These are phyloP conservation scores for Meghimatium bilineatum DNA, from an alignment of 2,888 invertebrate species.

Conservation along the genomic window DNA sequence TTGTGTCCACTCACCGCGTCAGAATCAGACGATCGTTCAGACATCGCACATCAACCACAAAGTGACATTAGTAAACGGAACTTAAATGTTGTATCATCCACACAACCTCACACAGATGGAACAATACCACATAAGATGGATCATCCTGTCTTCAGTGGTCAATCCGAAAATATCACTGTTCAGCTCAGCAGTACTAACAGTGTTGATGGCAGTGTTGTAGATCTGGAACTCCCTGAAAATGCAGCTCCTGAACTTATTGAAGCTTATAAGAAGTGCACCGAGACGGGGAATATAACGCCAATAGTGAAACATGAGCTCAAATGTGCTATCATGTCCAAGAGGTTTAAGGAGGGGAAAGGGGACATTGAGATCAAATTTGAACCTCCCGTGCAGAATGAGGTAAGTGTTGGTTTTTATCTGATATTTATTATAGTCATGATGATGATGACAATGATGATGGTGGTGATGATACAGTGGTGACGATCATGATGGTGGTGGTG, in stretches of 20 bases:
- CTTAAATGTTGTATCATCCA: neutral
- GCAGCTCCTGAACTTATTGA: neutral
- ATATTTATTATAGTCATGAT: neutral
- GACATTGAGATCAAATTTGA: neutral
- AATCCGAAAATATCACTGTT: no score
- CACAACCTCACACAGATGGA: no score
- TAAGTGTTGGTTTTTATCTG: neutral
- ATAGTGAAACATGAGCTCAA: constrained; percentile 3
- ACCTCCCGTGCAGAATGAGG: neutral
- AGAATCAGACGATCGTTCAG: neutral
- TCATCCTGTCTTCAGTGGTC: no score
- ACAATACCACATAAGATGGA: no score
- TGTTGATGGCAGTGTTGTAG: no score
- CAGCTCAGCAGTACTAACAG: no score
- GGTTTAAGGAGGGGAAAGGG: neutral
- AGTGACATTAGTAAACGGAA: neutral
- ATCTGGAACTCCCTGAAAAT: neutral
- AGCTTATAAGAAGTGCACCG: neutral
- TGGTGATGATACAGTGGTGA: no score
- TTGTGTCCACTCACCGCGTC: no score
- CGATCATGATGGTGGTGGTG: no score
- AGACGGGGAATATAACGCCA: neutral
- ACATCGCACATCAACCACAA: neutral
- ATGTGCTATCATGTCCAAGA: neutral
- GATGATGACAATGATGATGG: neutral